phyloP scores from a whole-genome alignment of 2,888 invertebrate species.

The Dolomedes plantarius region DNA sequence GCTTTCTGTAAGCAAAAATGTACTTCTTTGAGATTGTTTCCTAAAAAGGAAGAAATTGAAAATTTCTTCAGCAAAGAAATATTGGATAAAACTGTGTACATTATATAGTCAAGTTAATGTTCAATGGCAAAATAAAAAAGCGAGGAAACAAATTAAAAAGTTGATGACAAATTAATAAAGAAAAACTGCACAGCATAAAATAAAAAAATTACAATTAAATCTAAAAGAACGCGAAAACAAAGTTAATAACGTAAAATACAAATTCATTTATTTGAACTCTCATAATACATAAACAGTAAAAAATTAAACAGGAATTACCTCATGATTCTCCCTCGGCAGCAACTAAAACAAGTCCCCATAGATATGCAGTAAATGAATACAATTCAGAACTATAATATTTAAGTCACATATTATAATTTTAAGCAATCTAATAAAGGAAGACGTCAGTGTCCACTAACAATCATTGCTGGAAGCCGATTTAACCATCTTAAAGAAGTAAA shows the following conservation, averaged over 20 bases:
- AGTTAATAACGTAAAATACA: no score
- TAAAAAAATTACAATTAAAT: no score
- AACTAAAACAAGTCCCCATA: slow-evolving; percentile 67
- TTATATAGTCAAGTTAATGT: no score
- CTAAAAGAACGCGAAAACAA: no score
- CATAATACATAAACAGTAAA: no score
- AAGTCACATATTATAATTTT: slow-evolving; percentile 10
- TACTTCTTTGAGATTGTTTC: slow-evolving; percentile 45
- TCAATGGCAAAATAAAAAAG: no score
- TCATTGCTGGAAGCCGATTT: background rate
- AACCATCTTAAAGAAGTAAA: background rate
- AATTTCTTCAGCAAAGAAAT: no score
- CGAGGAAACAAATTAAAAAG: no score
- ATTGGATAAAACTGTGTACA: no score
- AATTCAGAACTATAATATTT: background rate
- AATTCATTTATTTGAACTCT: no score
- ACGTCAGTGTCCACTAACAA: background rate
- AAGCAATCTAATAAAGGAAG: background rate
- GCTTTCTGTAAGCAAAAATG: slow-evolving; percentile 42
- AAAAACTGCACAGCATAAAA: no score
- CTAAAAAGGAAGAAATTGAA: slow-evolving; percentile 39
- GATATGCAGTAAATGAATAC: slow-evolving; percentile 26
- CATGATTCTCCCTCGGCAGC: slow-evolving; percentile 36
- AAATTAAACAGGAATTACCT: background rate
- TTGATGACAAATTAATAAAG: no score